A percentile compares a stretch with the other conserved stretches of the same genome.
Conservation (phyloP, 2,888 invertebrate species). For the Amiota communis region DNA sequence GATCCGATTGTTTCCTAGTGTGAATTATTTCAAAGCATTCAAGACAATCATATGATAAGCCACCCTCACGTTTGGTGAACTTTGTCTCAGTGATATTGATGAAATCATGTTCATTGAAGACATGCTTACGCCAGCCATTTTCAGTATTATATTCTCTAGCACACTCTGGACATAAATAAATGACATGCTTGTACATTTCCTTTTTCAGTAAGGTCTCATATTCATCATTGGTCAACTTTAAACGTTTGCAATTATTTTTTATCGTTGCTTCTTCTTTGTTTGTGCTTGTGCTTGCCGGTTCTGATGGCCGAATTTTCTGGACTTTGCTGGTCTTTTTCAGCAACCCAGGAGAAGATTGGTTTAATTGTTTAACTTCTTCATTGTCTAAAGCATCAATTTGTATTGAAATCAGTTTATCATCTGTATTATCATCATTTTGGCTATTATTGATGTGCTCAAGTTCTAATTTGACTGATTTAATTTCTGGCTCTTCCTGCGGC, state of each 20-base stretch:
- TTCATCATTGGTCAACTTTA: background rate
- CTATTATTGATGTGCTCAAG: background rate
- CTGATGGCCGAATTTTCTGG: background rate
- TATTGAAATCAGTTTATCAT: constrained; percentile 51
- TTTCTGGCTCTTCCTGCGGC: background rate
- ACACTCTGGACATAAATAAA: constrained; percentile 64
- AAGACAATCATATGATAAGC: constrained; percentile 53
- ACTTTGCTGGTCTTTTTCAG: background rate
- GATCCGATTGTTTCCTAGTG: constrained; percentile 53
- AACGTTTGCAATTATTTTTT: background rate
- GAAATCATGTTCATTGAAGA: constrained; percentile 61
- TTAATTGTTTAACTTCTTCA: constrained; percentile 51
- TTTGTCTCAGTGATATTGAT: constrained; percentile 60
- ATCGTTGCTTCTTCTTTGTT: background rate
- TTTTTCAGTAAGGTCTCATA: constrained; percentile 39
- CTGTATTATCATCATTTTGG: constrained; percentile 2
- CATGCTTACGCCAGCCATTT: constrained; percentile 62
- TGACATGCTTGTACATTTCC: constrained; percentile 53
- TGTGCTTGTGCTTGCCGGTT: background rate
- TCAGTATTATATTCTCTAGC: constrained; percentile 57
- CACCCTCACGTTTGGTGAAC: constrained; percentile 54
- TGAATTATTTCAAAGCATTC: constrained; percentile 56
- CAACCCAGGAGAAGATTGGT: background rate
- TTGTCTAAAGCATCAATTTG: constrained; percentile 59
- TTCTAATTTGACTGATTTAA: constrained; percentile 1